phyloP scores from a whole-genome alignment of 2,113 vertebrate species.

The Phaethornis superciliosus region DNA sequence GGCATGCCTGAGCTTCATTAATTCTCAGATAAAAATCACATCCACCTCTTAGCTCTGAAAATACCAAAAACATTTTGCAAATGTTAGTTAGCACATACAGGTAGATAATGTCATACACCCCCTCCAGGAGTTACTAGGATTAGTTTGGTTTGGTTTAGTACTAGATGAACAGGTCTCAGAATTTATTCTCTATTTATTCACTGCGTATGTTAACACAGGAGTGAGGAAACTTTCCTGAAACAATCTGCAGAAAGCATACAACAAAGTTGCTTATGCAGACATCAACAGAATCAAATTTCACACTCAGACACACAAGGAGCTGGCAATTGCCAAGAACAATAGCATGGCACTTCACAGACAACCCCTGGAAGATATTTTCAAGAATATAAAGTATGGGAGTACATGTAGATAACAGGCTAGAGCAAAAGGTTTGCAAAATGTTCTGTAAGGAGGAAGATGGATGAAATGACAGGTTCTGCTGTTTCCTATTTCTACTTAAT shows the following conservation, averaged over 20 bases:
- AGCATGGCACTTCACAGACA: not conserved
- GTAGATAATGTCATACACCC: not conserved
- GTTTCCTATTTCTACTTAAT: not conserved
- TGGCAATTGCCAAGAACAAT: not conserved
- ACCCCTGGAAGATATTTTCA: not conserved
- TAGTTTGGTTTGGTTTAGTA: not conserved
- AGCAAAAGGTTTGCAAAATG: not conserved
- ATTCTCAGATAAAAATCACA: not conserved
- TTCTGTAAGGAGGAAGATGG: not conserved
- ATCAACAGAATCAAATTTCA: not conserved
- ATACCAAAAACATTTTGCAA: not conserved
- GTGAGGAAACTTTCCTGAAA: not conserved
- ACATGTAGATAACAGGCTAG: not conserved
- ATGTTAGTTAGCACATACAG: fast-evolving
- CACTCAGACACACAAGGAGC: not conserved
- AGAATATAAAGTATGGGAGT: not conserved
- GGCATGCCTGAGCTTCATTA: not conserved
- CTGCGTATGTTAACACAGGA: not conserved
- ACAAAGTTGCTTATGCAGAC: not conserved
- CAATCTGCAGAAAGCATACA: not conserved
- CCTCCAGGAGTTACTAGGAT: not conserved
- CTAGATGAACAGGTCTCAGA: not conserved
- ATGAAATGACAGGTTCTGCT: not conserved
- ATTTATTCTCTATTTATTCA: not conserved
- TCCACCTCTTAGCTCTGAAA: not conserved